Evolutionary conservation across 2,113 vertebrate genomes (phyloP), one percentile per base, ranked within the genome.

Genomic region (Lepisosteus oculatus): DNA sequence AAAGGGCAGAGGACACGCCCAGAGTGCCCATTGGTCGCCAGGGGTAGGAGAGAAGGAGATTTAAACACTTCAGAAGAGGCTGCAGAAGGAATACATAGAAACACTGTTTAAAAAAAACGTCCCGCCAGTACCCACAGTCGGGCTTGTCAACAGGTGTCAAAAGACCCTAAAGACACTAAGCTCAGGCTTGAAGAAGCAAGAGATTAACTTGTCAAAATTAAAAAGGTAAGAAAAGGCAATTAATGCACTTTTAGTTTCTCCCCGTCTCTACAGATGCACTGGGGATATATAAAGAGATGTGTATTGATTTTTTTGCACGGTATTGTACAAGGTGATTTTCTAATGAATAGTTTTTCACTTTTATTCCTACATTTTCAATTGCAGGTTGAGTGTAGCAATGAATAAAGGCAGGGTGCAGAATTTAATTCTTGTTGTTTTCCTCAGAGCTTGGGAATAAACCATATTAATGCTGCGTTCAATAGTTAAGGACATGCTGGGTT

Each of bases 71-170:
- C 74, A 1, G 2, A 43, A 61, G 67, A 67, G 15, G 64, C 51
- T 68, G 63, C 61, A 54, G 47, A 65, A 79, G 47, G 71, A 41
- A 3, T 1, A 17, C 68, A 72, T 72, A 78, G 85, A 77, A 85
- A 78, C 61, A 75, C 75, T 74, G 81, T 74, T 68, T 70, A 43
- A 73, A 77, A 29, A 29, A 29, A 29, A 29, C 83, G 64, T 77
- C 81, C 74, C 70, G 76, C 68, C 75, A 77, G 76, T 73, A 71
- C 68, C 85, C 75, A 66, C 8, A 74, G 71, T 66, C 70, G 6
- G 75, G 61, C 76, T 81, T 74, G 79, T 88, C 81, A 85, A 83
- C 87, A 91, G 89, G 90, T 92, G 87, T 75, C 73, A 78, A 69
- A 76, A 72, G 65, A 59, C 2, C 29, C 29, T 65, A 82, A 72